Evolutionary conservation across 2,888 invertebrate genomes (phyloP).

Genomic region (Hyppa rectilinea): DNA sequence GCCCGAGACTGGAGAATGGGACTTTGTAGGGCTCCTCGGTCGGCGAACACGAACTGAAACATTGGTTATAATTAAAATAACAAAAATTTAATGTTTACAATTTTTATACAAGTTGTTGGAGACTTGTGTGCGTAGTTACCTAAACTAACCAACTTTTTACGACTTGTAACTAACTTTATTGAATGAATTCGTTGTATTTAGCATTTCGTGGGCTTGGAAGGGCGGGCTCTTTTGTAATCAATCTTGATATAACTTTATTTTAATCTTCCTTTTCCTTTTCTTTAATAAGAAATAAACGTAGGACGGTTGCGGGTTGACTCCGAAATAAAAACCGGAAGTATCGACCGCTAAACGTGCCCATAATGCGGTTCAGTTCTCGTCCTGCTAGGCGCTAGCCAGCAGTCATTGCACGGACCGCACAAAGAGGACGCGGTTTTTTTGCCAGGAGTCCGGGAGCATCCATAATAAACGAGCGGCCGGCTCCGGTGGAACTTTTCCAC

Average conservation of each 20-base stretch:
- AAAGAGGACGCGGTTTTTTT: conserved; percentile 64
- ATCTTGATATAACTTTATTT: not conserved
- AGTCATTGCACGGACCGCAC: conserved; percentile 28
- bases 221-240: not conserved
- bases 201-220: not conserved
- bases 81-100: conserved; percentile 12
- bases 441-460: conserved; percentile 71
- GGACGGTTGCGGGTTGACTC: too few species aligned
- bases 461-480: conserved; percentile 81
- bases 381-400: conserved; percentile 19
- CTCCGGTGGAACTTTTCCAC: conserved; percentile 56
- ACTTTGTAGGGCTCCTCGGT: conserved; percentile 11
- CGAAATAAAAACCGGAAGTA: conserved; percentile 16
- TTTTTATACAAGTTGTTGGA: conserved; percentile 3
- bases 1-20: conserved; percentile 4
- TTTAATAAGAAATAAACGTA: too few species aligned
- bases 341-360: conserved; percentile 27
- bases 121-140: conserved; percentile 4
- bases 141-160: not conserved
- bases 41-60: not conserved
- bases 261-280: not conserved
- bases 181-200: conserved; percentile 3
- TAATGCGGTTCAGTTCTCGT: conserved; percentile 34
- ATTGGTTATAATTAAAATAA: conserved; percentile 14
- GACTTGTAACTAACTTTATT: conserved; percentile 16